Evolutionary conservation across 2,113 vertebrate genomes (phyloP).

Genomic region (Phoxinus phoxinus): DNA sequence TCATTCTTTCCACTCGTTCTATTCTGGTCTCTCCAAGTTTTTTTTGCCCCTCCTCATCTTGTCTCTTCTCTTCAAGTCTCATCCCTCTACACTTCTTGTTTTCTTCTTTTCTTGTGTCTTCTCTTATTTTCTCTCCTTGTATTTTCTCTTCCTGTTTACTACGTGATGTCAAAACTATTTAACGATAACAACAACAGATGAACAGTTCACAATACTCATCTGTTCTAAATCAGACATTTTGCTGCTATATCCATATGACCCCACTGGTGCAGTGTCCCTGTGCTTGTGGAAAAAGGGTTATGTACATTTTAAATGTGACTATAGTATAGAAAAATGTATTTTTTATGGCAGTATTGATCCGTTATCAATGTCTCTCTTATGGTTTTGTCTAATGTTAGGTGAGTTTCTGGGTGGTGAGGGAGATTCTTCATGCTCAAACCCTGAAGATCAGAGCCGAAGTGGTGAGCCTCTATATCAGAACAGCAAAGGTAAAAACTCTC

Average conservation of each 20-base stretch:
- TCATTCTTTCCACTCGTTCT: background rate
- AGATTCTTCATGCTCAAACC: slow-evolving; percentile 96
- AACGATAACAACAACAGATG: background rate
- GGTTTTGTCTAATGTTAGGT: slow-evolving; percentile 75
- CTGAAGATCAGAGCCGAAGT: slow-evolving; percentile 98
- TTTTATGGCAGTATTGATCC: background rate
- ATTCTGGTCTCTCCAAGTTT: background rate
- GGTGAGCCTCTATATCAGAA: slow-evolving; percentile 97
- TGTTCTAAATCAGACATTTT: too few relatives aligned
- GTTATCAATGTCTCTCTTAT: background rate
- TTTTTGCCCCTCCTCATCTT: background rate
- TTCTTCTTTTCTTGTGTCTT: background rate
- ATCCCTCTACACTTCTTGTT: background rate
- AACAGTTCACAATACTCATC: background rate
- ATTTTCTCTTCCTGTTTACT: background rate
- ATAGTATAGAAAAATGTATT: background rate
- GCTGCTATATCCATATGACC: background rate
- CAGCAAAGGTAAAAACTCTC: slow-evolving; percentile 88
- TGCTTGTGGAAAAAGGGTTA: background rate
- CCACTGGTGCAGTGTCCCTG: background rate
- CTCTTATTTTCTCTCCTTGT: background rate
- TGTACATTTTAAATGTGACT: background rate
- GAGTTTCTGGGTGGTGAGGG: slow-evolving; percentile 98
- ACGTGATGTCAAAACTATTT: background rate
- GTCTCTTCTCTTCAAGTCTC: background rate